Evolutionary conservation across 2,888 invertebrate species (phyloP).

Genomic region (Prosopocoilus inquinatus): DNA sequence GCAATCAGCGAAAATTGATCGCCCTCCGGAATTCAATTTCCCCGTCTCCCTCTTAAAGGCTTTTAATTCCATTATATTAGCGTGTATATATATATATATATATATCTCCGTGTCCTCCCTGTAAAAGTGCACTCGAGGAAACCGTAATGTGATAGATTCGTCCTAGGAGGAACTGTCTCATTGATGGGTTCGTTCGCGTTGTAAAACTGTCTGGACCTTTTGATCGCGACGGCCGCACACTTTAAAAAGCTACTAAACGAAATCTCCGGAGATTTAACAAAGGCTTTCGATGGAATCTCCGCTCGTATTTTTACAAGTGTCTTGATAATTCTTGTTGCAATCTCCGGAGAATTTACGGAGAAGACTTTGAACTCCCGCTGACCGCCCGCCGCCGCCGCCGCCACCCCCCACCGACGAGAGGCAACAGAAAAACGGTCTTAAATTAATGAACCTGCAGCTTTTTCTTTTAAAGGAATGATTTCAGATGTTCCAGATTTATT

Average conservation of each 20-base stretch:
- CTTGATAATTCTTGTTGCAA: slow-evolving; percentile 35
- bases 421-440: slow-evolving; percentile 3
- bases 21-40: no score
- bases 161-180: no score
- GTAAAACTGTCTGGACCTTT: slow-evolving; percentile 4
- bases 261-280: slow-evolving; percentile 17
- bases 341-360: slow-evolving; percentile 28
- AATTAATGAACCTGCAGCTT: slow-evolving; percentile 4
- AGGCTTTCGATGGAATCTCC: slow-evolving; percentile 17
- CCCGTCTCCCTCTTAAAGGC: no score
- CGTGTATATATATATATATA: no score
- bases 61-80: no score
- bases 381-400: background rate
- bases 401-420: background rate
- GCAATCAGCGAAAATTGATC: no score
- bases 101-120: no score
- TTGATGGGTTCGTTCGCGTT: background rate
- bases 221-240: background rate
- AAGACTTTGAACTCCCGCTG: slow-evolving; percentile 14
- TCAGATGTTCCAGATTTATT: no score
- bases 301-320: slow-evolving; percentile 35
- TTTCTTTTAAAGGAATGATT: no score
- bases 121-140: no score
- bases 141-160: no score
- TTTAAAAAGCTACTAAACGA: slow-evolving; percentile 16